phyloP scores from a whole-genome alignment of 2,888 invertebrate genomes.

The Conus canariensis region DNA sequence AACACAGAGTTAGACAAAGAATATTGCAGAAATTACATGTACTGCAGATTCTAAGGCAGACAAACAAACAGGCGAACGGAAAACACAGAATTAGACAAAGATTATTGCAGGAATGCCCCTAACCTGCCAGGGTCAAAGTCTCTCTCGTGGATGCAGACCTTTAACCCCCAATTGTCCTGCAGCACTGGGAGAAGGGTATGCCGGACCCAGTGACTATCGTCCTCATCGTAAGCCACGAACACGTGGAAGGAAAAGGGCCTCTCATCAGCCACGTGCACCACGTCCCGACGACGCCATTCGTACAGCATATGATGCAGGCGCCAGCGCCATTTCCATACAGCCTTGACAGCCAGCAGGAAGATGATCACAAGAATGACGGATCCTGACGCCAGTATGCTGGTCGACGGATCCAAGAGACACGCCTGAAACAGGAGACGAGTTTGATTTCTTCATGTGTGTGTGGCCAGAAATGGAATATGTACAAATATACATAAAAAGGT shows the following conservation, averaged over 20 bases:
- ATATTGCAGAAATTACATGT: too few species aligned
- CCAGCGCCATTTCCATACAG: neutral
- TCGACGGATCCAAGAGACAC: neutral
- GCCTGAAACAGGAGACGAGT: neutral
- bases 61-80: too few species aligned
- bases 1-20: too few species aligned
- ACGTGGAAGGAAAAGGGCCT: neutral
- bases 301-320: neutral
- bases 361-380: neutral
- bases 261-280: neutral
- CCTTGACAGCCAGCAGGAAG: neutral
- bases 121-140: conserved; percentile 16
- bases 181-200: neutral
- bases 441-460: neutral
- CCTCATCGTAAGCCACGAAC: neutral
- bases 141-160: neutral
- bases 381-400: neutral
- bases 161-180: neutral
- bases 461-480: neutral
- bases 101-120: neutral
- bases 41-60: too few species aligned
- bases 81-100: too few species aligned
- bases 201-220: neutral
- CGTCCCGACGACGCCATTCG: neutral
- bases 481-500: too few species aligned